Evolutionary conservation across 2,797 vertebrate genomes (phyloP).

Genomic region (Anabas testudineus): DNA sequence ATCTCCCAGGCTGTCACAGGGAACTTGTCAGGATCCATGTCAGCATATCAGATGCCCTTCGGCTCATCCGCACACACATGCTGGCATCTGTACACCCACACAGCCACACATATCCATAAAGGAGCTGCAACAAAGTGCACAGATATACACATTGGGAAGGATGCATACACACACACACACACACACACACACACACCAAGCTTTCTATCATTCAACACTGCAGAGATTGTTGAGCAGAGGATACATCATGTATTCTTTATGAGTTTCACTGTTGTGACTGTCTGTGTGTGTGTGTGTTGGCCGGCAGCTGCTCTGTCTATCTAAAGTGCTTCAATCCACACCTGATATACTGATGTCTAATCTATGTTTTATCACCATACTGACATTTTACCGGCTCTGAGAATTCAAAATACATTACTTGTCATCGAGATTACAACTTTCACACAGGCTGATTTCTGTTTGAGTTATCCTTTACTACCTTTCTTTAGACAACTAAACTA

Average conservation of each 20-base stretch:
- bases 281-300: conserved; percentile 11
- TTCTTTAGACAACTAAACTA: conserved; percentile 3
- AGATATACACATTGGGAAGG: background rate
- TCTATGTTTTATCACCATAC: conserved; percentile 56
- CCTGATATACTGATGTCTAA: conserved; percentile 23
- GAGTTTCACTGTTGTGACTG: conserved; percentile 21
- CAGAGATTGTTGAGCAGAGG: conserved; percentile 31
- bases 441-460: conserved; percentile 10
- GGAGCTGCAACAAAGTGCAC: background rate
- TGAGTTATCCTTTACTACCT: background rate
- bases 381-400: background rate
- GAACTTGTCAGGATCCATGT: conserved; percentile 54
- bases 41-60: conserved; percentile 34
- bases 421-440: conserved; percentile 27
- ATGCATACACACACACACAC: background rate
- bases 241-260: conserved; percentile 59
- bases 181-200: conserved; percentile 2
- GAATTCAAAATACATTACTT: conserved; percentile 30
- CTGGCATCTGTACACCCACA: background rate
- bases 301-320: conserved; percentile 17
- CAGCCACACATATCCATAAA: background rate
- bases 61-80: background rate
- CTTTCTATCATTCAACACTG: conserved; percentile 46
- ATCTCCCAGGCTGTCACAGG: conserved; percentile 48
- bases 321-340: conserved; percentile 17